These are phyloP conservation scores for Limanda limanda DNA, from an alignment of 2,113 vertebrate genomes.

Conservation along the genomic window DNA sequence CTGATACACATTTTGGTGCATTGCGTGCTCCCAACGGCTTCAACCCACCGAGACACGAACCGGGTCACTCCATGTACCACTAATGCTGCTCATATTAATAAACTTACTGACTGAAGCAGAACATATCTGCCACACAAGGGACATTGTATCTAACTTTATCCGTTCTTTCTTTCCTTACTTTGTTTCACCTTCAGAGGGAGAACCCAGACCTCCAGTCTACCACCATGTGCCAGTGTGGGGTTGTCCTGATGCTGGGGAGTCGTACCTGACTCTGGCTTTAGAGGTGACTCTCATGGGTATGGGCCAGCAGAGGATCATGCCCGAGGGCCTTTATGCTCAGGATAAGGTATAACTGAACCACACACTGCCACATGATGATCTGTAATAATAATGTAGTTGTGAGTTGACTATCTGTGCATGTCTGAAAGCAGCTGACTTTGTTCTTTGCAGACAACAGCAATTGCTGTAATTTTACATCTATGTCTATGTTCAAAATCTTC, in stretches of 20 bases:
- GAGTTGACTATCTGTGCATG: too few relatives aligned
- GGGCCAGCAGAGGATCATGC: constrained; percentile 99
- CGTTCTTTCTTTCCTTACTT: background rate
- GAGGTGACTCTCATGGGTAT: constrained; percentile 98
- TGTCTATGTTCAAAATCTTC: constrained; percentile 41
- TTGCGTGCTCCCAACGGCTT: background rate
- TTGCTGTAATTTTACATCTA: constrained; percentile 42
- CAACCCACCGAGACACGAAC: background rate
- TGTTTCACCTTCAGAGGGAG: constrained; percentile 83
- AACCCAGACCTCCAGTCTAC: constrained; percentile 92
- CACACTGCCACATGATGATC: background rate
- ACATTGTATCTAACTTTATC: background rate
- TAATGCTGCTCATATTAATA: background rate
- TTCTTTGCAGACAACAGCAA: constrained; percentile 22
- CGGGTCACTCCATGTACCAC: background rate
- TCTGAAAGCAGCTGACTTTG: too few relatives aligned
- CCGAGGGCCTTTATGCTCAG: constrained; percentile 95
- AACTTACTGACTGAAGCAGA: background rate
- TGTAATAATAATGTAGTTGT: background rate
- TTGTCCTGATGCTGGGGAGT: constrained; percentile 87
- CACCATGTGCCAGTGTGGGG: constrained; percentile 91
- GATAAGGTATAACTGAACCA: constrained; percentile 84
- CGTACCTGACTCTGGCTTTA: constrained; percentile 94
- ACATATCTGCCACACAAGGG: background rate
- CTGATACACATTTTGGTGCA: background rate